phyloP scores from a whole-genome alignment of 2,888 invertebrate genomes.

The Melangyna quadrimaculata region DNA sequence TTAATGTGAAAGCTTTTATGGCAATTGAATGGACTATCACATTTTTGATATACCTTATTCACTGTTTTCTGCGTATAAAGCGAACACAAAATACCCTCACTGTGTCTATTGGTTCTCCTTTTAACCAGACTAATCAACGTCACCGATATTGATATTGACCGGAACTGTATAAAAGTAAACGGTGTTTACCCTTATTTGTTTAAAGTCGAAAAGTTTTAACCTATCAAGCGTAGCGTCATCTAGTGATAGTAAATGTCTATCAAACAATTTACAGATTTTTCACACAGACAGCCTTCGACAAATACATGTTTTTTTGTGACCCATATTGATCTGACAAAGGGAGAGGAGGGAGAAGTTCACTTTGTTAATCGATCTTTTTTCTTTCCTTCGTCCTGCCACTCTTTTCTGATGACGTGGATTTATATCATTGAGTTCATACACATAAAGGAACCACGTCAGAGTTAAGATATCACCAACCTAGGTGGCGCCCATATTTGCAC shows the following conservation, averaged over 20 bases:
- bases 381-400: neutral
- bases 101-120: slow-evolving; percentile 21
- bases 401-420: slow-evolving; percentile 30
- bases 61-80: slow-evolving; percentile 40
- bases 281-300: too few species aligned
- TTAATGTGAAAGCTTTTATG: slow-evolving; percentile 75
- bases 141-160: neutral
- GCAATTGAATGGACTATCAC: slow-evolving; percentile 70
- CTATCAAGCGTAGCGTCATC: slow-evolving; percentile 44
- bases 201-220: slow-evolving; percentile 48
- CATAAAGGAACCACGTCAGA: too few species aligned
- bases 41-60: slow-evolving; percentile 57
- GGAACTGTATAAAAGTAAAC: neutral
- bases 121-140: slow-evolving; percentile 22
- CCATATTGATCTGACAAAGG: too few species aligned
- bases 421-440: too few species aligned
- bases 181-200: neutral
- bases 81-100: too few species aligned
- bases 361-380: slow-evolving; percentile 12
- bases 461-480: too few species aligned
- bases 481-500: too few species aligned
- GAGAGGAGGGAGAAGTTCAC: too few species aligned
- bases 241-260: slow-evolving; percentile 55
- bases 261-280: slow-evolving; percentile 68
- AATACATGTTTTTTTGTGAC: too few species aligned